Base-by-base conservation (phyloP, 2,797 vertebrate genomes). In the Stomatorhinus walkeri region DNA sequence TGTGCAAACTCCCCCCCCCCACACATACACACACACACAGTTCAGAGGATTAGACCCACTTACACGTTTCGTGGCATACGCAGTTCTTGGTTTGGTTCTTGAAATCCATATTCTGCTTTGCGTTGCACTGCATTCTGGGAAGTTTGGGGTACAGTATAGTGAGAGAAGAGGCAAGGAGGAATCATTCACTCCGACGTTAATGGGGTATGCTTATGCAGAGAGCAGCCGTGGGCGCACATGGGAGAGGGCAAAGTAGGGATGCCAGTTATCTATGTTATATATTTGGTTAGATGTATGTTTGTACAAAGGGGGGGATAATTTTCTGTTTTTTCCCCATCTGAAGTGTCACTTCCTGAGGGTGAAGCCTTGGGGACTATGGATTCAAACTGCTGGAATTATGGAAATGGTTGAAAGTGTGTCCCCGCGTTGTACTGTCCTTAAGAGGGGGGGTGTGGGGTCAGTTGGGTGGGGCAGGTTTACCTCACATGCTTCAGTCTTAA, bases 161-260 rank as follows among this genome's bases (percentile, higher is more conserved):
- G 93, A 93, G 92, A 84, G 87, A 90, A 94, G 92, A 88, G 92
- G 93, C 91, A 14, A 24, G 89, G 91, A 95, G 93, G 92, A 95
- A 91, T 95, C 92, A 91, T 90, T 90, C 90, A 89, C 88, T 90
- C 93, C 92, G 93, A 93, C 92, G 93, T 91, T 54, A 86, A 90
- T 59, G 91, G 93, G 93, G 94, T 91, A 93, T 51, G 89, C 90
- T 91, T 91, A 91, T 92, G 91, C 92, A 89, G 90, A 91, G 7
- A 14, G 52, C 52, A 59, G 49, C 46, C 6, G 3, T 87, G 16
- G 52, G 10, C 59, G 32, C 9, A 54, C 51, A n/a, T 59, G 22
- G 2, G 7, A 59, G 52, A 16, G 28, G 52, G 91, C 93, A 94
- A 93, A 95, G 91, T 91, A 61, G 92, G 2, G 36, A 79, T 93